A percentile compares a stretch with the other conserved stretches of the same genome.
phyloP scores from a whole-genome alignment of 1,140 invertebrate genomes.

The Anthonomus grandis region DNA sequence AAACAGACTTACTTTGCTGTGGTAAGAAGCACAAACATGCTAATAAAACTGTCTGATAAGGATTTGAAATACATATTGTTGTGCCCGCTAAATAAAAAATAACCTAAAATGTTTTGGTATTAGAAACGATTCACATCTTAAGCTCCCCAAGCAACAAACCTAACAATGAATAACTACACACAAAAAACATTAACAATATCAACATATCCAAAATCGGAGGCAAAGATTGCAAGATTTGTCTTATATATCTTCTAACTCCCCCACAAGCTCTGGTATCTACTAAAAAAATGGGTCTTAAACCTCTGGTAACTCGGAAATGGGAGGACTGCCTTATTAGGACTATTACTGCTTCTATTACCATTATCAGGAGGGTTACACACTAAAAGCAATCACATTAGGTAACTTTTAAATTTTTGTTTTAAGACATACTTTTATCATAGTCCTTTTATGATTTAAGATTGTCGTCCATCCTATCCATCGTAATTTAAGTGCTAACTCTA shows the following conservation, averaged over 20 bases:
- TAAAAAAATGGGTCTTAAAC: slow-evolving; percentile 84
- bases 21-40: slow-evolving; percentile 84
- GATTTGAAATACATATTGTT: slow-evolving; percentile 76
- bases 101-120: slow-evolving; percentile 53
- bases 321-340: slow-evolving; percentile 79
- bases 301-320: slow-evolving; percentile 83
- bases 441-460: slow-evolving; percentile 71
- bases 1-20: slow-evolving; percentile 79
- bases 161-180: slow-evolving; percentile 77
- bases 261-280: slow-evolving; percentile 84
- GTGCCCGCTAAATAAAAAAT: slow-evolving; percentile 75
- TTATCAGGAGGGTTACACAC: slow-evolving; percentile 74
- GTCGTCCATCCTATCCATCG: slow-evolving; percentile 82
- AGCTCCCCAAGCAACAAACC: not conserved
- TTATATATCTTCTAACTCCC: slow-evolving; percentile 66
- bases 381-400: slow-evolving; percentile 49
- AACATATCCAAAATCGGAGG: slow-evolving; percentile 90
- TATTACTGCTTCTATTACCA: slow-evolving; percentile 80
- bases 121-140: not conserved
- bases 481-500: slow-evolving; percentile 77
- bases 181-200: slow-evolving; percentile 79
- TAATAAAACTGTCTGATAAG: slow-evolving; percentile 81
- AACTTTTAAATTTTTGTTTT: no score
- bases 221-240: slow-evolving; percentile 78
- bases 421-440: slow-evolving; percentile 69